Base-by-base conservation (phyloP, 2,797 vertebrate genomes). In the Leptoclinus maculatus region DNA sequence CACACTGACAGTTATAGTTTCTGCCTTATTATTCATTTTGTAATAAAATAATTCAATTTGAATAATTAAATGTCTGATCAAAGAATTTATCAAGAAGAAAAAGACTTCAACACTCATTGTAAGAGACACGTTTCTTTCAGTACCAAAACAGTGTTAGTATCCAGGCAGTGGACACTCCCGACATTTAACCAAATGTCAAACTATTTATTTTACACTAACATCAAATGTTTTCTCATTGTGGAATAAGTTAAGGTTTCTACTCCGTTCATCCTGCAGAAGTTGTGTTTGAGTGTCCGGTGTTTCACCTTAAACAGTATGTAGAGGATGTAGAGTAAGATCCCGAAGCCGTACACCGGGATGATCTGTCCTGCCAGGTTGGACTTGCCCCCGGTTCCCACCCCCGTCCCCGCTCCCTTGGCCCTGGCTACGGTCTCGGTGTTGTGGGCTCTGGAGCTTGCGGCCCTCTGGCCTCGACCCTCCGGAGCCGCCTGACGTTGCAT, bases 261-360 rank as follows among this genome's bases (percentile, higher is more conserved):
- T 29, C 29, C 4, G 4, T 29, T 29, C 29, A 5, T 29, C 29
- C 29, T 5, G 29, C 29, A 29, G 29, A 29, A 29, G 29, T 29
- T 29, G 29, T 45, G 43, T 49, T 49, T 60, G 29, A 13, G 21
- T 57, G 9, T 49, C 7, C 9, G 57, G 32, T 2, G 3, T 38
- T 60, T 88, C 93, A 98, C 97, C 97, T 99, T 99, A 89, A 98
- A 99, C 34, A 99, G 94, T 74, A 99, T 97, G 92, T 99, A 99
- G 8, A 99, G 91, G 84, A 99, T 98, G 90, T 99, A 99, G 19
- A 99, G 91, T 80, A 99, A 94, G 83, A 99, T 98, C 45, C 97
- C 98, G 63, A 99, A 99, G 77, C 97, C 98, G 75, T 99, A 99
- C 77, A 99, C 97, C 0, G 98, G 98, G 80, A 99, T 98, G 84